Percentiles rank a stretch among this genome's conserved stretches.
Evolutionary conservation across 2,888 invertebrate species (phyloP).

Genomic region (Allolobophora icterica): DNA sequence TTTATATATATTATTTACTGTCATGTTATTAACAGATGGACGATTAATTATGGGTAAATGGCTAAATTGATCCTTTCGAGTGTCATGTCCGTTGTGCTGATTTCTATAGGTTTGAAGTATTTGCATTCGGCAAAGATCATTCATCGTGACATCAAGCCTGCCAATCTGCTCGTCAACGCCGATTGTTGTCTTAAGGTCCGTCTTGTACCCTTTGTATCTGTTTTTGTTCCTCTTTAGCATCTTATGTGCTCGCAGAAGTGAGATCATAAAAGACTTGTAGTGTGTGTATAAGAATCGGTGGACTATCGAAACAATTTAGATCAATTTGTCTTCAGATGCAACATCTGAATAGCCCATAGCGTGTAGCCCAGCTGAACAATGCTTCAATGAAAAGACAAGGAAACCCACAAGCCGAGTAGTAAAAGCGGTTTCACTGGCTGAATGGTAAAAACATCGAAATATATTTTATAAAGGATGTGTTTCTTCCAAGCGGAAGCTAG

Average conservation of each 20-base stretch:
- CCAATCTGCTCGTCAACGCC: constrained; percentile 96
- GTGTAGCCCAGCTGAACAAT: background rate
- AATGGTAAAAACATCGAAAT: too few species aligned
- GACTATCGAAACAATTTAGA: background rate
- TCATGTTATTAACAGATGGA: background rate
- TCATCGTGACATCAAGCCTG: constrained; percentile 98
- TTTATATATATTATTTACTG: too few species aligned
- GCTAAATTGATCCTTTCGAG: background rate
- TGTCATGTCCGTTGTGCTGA: background rate
- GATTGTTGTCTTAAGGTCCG: constrained; percentile 93
- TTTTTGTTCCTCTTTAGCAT: background rate
- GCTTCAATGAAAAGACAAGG: background rate
- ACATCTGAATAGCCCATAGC: too few species aligned
- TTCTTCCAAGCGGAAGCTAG: too few species aligned
- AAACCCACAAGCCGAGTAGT: background rate
- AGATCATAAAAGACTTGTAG: background rate
- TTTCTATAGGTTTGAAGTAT: constrained; percentile 85
- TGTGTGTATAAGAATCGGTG: background rate
- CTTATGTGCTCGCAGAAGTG: background rate
- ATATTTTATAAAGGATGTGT: too few species aligned
- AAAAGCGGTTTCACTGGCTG: background rate
- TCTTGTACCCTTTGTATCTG: background rate
- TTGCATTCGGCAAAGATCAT: constrained; percentile 96
- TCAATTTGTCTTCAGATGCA: too few species aligned
- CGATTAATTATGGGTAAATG: background rate